Conservation (phyloP, 2,888 invertebrate species). For the Acrobeloides nanus region DNA sequence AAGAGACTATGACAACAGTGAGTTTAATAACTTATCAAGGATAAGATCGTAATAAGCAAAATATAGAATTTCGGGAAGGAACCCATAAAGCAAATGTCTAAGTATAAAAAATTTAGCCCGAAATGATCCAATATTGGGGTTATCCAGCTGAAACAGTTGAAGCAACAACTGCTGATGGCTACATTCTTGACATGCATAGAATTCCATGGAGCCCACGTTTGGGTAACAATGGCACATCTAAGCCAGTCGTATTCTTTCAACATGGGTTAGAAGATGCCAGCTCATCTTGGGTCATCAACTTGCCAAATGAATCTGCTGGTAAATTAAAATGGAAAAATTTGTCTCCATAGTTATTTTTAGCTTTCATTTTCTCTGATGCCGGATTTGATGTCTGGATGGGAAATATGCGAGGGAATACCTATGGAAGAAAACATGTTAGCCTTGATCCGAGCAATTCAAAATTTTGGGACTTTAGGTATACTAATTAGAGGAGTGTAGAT, state of each 20-base stretch:
- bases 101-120: no score
- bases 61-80: no score
- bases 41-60: no score
- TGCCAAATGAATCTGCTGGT: conserved; percentile 27
- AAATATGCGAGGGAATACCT: conserved; percentile 58
- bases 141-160: conserved; percentile 58
- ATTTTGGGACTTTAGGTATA: conserved; percentile 69
- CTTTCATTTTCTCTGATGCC: conserved; percentile 55
- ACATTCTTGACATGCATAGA: conserved; percentile 58
- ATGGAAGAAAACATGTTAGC: conserved; percentile 41
- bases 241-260: conserved; percentile 48
- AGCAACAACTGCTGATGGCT: conserved; percentile 57
- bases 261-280: conserved; percentile 43
- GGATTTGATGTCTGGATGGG: conserved; percentile 73
- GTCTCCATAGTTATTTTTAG: no score
- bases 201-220: no score
- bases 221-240: no score
- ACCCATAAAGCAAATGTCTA: no score
- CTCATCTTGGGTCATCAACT: conserved; percentile 35
- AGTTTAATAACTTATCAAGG: no score
- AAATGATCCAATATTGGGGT: conserved; percentile 56
- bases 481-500: no score
- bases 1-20: no score
- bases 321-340: no score
- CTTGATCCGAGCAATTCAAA: conserved; percentile 60